Evolutionary conservation across 2,888 invertebrate species (phyloP), one percentile per base, ranked within the genome.

Genomic region (Conistra vaccinii): DNA sequence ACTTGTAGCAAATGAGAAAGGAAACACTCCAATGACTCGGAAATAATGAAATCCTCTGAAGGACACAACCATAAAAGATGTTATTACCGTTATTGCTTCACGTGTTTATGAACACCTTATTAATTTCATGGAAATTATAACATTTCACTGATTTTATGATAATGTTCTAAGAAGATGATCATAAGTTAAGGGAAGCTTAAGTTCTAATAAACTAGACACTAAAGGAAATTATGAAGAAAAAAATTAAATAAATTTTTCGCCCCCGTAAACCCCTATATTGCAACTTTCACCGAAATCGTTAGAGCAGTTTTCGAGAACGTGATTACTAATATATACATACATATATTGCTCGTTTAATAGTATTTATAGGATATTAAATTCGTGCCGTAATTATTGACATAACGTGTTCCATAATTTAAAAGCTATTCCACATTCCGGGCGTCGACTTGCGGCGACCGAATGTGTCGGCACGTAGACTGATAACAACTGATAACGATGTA

Each of bases 401-500:
- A 80, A 76, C 67, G 14, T 35, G 78, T 72, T 58, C 62, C 32
- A 78, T 72, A 65, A 69, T 81, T 82, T 72, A 81, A 83, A 81
- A 81, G 83, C 80, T 78, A 81, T 78, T 57, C 53, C 68, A 75
- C 73, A 76, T 84, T 83, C 83, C 85, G 83, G 68, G 51, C 74
- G 67, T 69, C 61, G 32, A 39, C 76, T 66, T 85, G 78, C 60
- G 83, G 73, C 53, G 66, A 66, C 73, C 72, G 72, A 78, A 80
- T 78, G 72, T 75, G 80, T 57, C 74, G 70, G 63, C 78, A 66
- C 74, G 75, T 74, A 74, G 62, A 69, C 76, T 83, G 85, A 85
- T 85, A 85, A 85, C 78, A 63, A 39, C 81, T 86, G 85, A 85
- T 85, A 85, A 78, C 68, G 65, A 73, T 61, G 74, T 76, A 73